phyloP scores from a whole-genome alignment of 2,888 invertebrate genomes.

The Sylvicola cinctus region DNA sequence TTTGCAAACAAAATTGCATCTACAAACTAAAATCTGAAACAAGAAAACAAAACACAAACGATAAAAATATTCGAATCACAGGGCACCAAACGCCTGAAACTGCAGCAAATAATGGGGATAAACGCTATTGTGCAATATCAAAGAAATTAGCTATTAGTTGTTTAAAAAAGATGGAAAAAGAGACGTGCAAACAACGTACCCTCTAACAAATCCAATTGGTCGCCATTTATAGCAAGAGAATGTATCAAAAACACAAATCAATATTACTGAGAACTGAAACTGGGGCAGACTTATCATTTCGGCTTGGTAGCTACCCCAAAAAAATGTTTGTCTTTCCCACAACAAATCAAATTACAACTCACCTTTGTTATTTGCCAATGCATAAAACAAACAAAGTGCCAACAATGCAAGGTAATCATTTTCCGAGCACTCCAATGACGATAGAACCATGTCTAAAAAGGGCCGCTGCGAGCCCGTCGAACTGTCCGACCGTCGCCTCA shows the following conservation, averaged over 20 bases:
- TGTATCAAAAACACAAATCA: conserved; percentile 4
- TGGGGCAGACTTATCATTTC: too few relatives aligned
- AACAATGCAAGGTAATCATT: conserved; percentile 91
- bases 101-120: too few relatives aligned
- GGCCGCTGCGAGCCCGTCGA: conserved; percentile 23
- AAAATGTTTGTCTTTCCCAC: not conserved
- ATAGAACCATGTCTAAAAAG: conserved; percentile 74
- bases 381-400: conserved; percentile 77
- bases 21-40: too few relatives aligned
- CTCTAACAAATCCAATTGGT: too few relatives aligned
- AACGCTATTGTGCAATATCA: too few relatives aligned
- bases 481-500: conserved; percentile 15
- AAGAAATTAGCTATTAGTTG: too few relatives aligned
- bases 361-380: conserved; percentile 89
- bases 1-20: too few relatives aligned
- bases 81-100: too few relatives aligned
- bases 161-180: too few relatives aligned
- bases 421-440: conserved; percentile 69
- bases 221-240: conserved; percentile 2
- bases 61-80: too few relatives aligned
- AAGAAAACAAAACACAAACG: too few relatives aligned
- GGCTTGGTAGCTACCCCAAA: not conserved
- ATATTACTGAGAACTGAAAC: conserved; percentile 1
- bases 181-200: too few relatives aligned
- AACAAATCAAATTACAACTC: conserved; percentile 13